Conservation (phyloP, 23 tunicate species). For the Diplosoma virens region DNA sequence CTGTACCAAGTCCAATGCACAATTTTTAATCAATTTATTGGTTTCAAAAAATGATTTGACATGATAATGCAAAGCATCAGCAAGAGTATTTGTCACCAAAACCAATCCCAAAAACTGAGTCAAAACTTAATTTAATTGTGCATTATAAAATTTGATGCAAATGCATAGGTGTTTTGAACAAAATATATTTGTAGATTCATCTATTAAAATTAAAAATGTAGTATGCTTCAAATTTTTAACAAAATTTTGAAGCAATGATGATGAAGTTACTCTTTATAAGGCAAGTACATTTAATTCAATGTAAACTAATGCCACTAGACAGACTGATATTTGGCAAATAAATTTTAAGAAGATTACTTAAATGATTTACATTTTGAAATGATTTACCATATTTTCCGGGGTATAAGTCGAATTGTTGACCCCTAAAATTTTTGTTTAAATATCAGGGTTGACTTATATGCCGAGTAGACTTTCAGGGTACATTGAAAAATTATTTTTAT, state of each 20-base stretch:
- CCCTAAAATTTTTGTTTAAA: no score
- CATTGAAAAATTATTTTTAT: no score
- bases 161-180: conserved; percentile 15
- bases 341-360: no score
- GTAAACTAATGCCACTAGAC: background rate
- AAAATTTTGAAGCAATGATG: background rate
- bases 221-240: background rate
- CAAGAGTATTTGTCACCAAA: background rate
- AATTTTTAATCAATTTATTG: background rate
- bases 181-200: no score
- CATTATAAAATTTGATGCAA: background rate
- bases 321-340: no score
- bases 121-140: background rate
- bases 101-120: background rate
- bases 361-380: no score
- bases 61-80: conserved; percentile 13
- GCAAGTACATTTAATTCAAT: conserved; percentile 1
- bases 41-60: background rate
- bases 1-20: conserved; percentile 17
- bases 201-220: no score
- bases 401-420: no score
- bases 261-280: background rate
- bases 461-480: no score
- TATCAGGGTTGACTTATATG: no score
- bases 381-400: no score